phyloP scores from a whole-genome alignment of 2,797 vertebrate species.

The Allobates femoralis region DNA sequence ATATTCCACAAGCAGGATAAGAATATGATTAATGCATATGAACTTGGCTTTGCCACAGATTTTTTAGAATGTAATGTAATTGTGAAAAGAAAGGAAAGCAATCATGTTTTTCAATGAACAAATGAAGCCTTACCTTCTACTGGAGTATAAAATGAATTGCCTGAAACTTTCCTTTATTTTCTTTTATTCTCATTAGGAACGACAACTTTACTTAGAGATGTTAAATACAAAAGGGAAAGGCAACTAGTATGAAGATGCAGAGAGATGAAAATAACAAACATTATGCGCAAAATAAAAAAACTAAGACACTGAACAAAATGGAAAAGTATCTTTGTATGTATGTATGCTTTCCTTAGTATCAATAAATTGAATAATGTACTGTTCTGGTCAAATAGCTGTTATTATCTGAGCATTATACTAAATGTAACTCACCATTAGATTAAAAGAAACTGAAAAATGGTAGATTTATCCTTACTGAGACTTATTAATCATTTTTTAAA shows the following conservation, averaged over 20 bases:
- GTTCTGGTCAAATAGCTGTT: too few species aligned
- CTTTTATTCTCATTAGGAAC: background rate
- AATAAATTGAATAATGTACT: background rate
- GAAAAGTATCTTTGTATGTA: background rate
- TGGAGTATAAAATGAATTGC: background rate
- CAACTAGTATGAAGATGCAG: background rate
- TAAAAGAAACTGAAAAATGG: too few species aligned
- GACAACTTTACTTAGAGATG: background rate
- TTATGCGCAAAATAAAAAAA: background rate
- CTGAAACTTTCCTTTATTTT: background rate
- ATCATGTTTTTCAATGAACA: background rate
- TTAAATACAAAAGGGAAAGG: background rate
- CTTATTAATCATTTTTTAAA: too few species aligned
- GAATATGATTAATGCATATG: background rate
- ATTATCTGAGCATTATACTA: too few species aligned
- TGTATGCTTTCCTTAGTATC: background rate
- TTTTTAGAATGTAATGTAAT: background rate
- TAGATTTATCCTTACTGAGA: too few species aligned
- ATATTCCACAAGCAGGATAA: background rate
- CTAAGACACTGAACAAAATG: background rate
- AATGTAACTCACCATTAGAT: too few species aligned
- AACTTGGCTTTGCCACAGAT: background rate
- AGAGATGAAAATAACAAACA: background rate
- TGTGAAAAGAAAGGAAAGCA: conserved; percentile 11
- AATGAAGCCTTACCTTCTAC: background rate